Conservation (phyloP, 2,797 vertebrate genomes). For the Discoglossus pictus region DNA sequence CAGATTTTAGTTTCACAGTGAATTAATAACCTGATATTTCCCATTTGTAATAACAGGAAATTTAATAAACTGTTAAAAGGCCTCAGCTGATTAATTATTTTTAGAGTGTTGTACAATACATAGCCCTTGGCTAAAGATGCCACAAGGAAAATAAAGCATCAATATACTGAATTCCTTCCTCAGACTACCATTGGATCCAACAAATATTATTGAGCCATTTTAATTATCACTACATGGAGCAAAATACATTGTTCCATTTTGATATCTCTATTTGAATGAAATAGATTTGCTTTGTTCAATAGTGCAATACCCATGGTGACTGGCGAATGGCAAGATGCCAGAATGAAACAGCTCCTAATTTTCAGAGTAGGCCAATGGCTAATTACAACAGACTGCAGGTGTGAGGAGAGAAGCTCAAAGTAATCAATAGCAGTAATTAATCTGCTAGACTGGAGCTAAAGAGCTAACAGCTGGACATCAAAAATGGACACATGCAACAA, state of each 20-base stretch:
- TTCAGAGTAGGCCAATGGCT: constrained; percentile 79
- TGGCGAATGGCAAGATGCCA: constrained; percentile 79
- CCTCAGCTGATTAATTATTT: neutral
- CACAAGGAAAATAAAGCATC: constrained; percentile 51
- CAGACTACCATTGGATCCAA: constrained; percentile 61
- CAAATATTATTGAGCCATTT: constrained; percentile 59
- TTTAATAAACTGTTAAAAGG: neutral
- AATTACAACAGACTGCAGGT: constrained; percentile 83
- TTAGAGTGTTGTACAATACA: neutral
- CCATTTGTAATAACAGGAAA: neutral
- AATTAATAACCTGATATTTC: neutral
- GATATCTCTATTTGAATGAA: constrained; percentile 79
- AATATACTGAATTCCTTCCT: constrained; percentile 34
- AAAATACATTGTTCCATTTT: constrained; percentile 69
- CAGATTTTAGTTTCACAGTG: too few relatives aligned
- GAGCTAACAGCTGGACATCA: constrained; percentile 85
- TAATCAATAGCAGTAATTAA: constrained; percentile 88
- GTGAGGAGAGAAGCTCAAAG: constrained; percentile 81
- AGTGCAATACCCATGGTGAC: constrained; percentile 68
- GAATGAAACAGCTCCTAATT: constrained; percentile 81
- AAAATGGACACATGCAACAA: constrained; percentile 84
- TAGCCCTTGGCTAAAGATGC: neutral
- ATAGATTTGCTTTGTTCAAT: constrained; percentile 77
- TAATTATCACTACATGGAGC: constrained; percentile 64
- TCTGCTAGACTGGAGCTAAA: constrained; percentile 83